Percentiles rank a stretch among this genome's conserved stretches.
Evolutionary conservation across 92 coral and sea anemone genomes (phyloP).

Genomic region (Epizoanthus illoricatus): DNA sequence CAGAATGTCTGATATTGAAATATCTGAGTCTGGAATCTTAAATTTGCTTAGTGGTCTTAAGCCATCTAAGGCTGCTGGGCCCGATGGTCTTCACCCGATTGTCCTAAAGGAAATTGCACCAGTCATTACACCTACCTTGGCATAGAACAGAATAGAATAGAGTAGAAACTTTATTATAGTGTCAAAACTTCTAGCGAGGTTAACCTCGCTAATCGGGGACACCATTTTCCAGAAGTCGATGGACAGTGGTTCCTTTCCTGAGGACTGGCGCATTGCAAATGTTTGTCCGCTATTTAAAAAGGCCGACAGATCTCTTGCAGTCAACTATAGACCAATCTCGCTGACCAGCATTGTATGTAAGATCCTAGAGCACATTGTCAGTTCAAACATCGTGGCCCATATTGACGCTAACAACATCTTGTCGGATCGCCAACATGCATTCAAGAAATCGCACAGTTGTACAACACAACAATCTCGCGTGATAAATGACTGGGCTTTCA

Average conservation of each 20-base stretch:
- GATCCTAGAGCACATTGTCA: constrained; percentile 32
- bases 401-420: background rate
- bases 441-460: constrained; percentile 11
- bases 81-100: constrained; percentile 33
- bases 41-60: constrained; percentile 21
- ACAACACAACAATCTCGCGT: constrained; percentile 19
- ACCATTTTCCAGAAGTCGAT: constrained; percentile 37
- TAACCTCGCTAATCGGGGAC: no score
- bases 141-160: no score
- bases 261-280: constrained; percentile 45
- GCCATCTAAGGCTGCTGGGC: constrained; percentile 34
- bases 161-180: no score
- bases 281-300: constrained; percentile 41
- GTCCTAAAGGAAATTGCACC: constrained; percentile 37
- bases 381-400: constrained; percentile 21
- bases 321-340: constrained; percentile 41
- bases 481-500: constrained; percentile 19
- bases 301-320: constrained; percentile 37
- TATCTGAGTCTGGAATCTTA: constrained; percentile 8
- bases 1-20: no score
- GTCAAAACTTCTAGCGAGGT: no score
- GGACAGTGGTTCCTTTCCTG: constrained; percentile 17
- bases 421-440: constrained; percentile 5
- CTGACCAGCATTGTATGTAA: constrained; percentile 31
- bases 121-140: constrained; percentile 20